Percentiles rank a stretch among this genome's conserved stretches.
Conservation (phyloP, 2,888 invertebrate species). For the Caenorhabditis drosophilae region DNA sequence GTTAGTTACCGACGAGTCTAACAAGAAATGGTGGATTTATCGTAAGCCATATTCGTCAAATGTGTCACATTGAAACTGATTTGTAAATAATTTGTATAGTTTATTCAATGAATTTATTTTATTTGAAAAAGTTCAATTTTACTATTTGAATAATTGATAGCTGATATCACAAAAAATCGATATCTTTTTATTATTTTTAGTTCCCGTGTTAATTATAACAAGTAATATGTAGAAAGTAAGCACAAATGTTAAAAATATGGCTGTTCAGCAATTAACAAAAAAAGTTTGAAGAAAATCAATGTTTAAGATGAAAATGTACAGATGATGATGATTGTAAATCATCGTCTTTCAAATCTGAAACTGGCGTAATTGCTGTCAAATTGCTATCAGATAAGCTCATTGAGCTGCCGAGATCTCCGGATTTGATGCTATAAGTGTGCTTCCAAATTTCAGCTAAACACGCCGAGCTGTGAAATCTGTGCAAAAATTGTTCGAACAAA, state of each 20-base stretch:
- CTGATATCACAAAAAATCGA: too few species aligned
- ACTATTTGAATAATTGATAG: too few species aligned
- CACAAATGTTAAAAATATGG: constrained; percentile 2
- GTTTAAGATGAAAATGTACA: constrained; percentile 4
- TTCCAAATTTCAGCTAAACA: constrained; percentile 61
- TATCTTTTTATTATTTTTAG: too few species aligned
- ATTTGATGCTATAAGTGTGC: constrained; percentile 49
- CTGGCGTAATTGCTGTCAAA: constrained; percentile 30
- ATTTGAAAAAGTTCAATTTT: background rate
- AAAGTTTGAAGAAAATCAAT: background rate
- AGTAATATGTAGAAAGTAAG: background rate
- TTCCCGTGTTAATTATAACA: too few species aligned
- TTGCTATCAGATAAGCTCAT: constrained; percentile 28
- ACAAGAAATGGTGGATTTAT: constrained; percentile 2
- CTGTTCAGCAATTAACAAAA: background rate
- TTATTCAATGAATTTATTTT: background rate
- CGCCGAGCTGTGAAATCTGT: constrained; percentile 55
- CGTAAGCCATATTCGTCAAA: background rate
- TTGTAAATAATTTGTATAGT: background rate
- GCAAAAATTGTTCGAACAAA: background rate
- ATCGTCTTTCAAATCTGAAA: constrained; percentile 13
- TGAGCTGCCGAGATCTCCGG: constrained; percentile 18
- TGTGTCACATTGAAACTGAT: background rate
- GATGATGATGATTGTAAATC: background rate
- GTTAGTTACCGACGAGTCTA: background rate